Evolutionary conservation across 2,797 vertebrate species (phyloP).

Genomic region (Menidia menidia): DNA sequence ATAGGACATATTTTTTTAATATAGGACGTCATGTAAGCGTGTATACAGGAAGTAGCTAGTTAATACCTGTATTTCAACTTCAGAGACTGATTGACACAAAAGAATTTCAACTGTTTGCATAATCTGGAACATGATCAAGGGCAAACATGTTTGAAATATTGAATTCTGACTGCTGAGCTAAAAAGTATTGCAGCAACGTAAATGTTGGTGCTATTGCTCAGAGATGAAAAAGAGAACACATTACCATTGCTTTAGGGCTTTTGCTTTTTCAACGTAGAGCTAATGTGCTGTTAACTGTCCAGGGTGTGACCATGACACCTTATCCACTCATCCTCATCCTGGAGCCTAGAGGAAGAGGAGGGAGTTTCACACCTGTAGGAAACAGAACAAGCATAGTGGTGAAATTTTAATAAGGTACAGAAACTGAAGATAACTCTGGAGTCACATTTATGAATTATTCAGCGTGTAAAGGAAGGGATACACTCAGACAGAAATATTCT

Average conservation of each 20-base stretch:
- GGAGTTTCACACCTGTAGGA: conserved; percentile 78
- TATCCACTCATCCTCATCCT: conserved; percentile 65
- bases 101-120: conserved; percentile 39
- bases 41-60: conserved; percentile 51
- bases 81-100: conserved; percentile 45
- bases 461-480: conserved; percentile 42
- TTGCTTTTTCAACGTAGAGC: conserved; percentile 43
- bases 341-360: conserved; percentile 48
- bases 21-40: conserved; percentile 27
- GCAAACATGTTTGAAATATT: conserved; percentile 25
- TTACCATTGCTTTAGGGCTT: conserved; percentile 56
- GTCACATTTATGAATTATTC: conserved; percentile 73
- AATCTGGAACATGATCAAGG: conserved; percentile 35
- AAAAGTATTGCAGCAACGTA: conserved; percentile 5
- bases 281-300: conserved; percentile 49
- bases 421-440: conserved; percentile 57
- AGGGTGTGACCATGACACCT: conserved; percentile 73
- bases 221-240: conserved; percentile 58
- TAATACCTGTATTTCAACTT: conserved; percentile 49
- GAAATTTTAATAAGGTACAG: conserved; percentile 72
- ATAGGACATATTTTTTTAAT: conserved; percentile 28
- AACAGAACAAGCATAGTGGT: conserved; percentile 71
- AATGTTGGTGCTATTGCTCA: conserved; percentile 3
- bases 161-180: conserved; percentile 9
- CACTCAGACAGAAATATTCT: conserved; percentile 16